Base-by-base conservation (phyloP, 2,888 invertebrate species). In the Nephrotoma flavescens region DNA sequence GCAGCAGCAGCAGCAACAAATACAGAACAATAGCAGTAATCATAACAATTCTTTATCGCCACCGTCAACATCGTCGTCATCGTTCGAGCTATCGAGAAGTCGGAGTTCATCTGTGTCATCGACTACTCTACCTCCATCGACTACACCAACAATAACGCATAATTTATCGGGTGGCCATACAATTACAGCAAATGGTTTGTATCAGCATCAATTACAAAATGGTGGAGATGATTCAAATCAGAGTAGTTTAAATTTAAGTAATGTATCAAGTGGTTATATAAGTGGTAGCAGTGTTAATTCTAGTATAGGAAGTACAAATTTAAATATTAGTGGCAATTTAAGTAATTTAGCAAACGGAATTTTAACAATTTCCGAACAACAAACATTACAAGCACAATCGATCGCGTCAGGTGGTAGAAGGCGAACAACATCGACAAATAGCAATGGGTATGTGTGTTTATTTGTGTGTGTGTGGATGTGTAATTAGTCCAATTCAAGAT, bases 351-450 rank as follows among this genome's bases (percentile, higher is more conserved):
- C 86, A 57, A 85, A 85, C 9, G 85, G 85, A 19, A 44, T 85
- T 44, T 85, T 44, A 85, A 85, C 86, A 57, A 57, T 44, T 57
- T 52, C 52, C 41, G 86, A 86, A 86, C 86, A 86, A 83, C 86
- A 87, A 83, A 45, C 5, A 71, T 31, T 52, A 86, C 52, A 83
- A 83, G 84, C 87, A 71, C 86, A 86, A 85, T 71, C 86, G 44
- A 84, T 85, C 7, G 42, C 83, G 44, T 45, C 86, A 42, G 86
- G 83, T 86, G 89, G 89, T 87, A 89, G 92, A 88, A 89, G 92
- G 88, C 90, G 91, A 45, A 92, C 92, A 87, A 91, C 91, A 87
- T 92, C 92, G 88, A 91, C 91, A 86, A 92, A 91, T 87, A 92
- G 92, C 88, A 91, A 91, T 89, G 91, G 91, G 92, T 92, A 88